These are phyloP conservation scores for Aporophyla lueneburgensis DNA, from an alignment of 2,888 invertebrate species.

Conservation along the genomic window DNA sequence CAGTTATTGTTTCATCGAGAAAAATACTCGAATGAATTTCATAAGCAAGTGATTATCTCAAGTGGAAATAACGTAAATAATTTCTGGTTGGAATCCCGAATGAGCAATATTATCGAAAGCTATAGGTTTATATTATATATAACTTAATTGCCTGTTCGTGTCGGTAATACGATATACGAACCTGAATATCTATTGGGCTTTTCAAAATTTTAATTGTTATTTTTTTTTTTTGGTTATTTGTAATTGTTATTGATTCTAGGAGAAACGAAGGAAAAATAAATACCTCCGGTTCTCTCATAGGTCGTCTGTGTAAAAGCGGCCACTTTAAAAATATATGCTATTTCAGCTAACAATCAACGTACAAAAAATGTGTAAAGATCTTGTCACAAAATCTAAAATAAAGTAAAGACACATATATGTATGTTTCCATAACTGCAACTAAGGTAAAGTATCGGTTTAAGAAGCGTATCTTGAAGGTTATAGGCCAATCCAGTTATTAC, in stretches of 20 bases:
- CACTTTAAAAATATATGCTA: not conserved
- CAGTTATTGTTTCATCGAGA: not conserved
- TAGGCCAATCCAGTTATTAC: not conserved
- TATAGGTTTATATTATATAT: not conserved
- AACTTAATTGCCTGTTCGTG: not conserved
- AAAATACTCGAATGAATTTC: not conserved
- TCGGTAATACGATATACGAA: not conserved
- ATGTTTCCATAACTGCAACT: not conserved
- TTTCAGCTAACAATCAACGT: not conserved
- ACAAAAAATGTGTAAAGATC: not conserved
- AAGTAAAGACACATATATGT: not conserved
- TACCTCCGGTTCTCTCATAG: not conserved
- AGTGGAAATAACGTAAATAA: not conserved
- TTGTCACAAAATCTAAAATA: not conserved
- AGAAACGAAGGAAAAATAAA: not conserved
- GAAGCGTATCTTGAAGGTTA: not conserved
- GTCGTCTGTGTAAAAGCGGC: not conserved
- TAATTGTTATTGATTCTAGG: not conserved
- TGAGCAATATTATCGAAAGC: not conserved
- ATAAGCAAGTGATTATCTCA: not conserved
- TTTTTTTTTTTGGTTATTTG: too few species aligned
- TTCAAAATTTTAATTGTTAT: not conserved
- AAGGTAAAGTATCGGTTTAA: not conserved
- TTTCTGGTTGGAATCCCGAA: not conserved
- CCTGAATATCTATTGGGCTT: not conserved